Percentiles rank a stretch among this genome's conserved stretches.
phyloP scores from a whole-genome alignment of 2,888 invertebrate genomes.

The Eugnorisma glareosa region DNA sequence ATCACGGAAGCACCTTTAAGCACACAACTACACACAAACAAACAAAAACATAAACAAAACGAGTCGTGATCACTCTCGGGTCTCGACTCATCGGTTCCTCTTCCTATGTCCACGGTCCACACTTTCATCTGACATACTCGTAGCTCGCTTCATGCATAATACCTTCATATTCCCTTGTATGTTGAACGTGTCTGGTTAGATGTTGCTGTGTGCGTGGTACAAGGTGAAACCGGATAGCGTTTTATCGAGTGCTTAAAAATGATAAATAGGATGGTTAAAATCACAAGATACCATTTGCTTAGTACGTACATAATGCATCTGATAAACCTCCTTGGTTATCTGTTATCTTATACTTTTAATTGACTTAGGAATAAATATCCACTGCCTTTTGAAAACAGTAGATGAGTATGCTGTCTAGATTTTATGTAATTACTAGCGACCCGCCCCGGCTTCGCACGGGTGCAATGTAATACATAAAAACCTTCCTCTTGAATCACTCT shows the following conservation, averaged over 20 bases:
- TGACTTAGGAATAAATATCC: background rate
- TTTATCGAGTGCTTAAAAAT: background rate
- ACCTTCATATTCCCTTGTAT: conserved; percentile 60
- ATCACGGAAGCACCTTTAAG: conserved; percentile 29
- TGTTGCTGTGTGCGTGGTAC: background rate
- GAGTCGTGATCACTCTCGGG: conserved; percentile 53
- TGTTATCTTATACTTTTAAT: background rate
- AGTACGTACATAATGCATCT: background rate
- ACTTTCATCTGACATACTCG: conserved; percentile 71
- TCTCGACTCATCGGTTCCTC: conserved; percentile 57
- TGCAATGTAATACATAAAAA: too few species aligned
- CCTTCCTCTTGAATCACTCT: too few species aligned
- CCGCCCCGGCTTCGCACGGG: too few species aligned
- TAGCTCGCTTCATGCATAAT: conserved; percentile 43
- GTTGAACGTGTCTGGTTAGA: conserved; percentile 19
- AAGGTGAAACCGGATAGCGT: conserved; percentile 22
- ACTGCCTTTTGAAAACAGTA: background rate
- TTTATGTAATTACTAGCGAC: background rate
- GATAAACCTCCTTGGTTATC: background rate
- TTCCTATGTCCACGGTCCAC: conserved; percentile 57
- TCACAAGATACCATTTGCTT: background rate
- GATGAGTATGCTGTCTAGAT: background rate
- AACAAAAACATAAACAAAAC: conserved; percentile 33
- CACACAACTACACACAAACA: conserved; percentile 24
- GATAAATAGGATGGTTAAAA: background rate